Conservation (phyloP, 2,797 vertebrate genomes). For the Acipenser oxyrinchus region DNA sequence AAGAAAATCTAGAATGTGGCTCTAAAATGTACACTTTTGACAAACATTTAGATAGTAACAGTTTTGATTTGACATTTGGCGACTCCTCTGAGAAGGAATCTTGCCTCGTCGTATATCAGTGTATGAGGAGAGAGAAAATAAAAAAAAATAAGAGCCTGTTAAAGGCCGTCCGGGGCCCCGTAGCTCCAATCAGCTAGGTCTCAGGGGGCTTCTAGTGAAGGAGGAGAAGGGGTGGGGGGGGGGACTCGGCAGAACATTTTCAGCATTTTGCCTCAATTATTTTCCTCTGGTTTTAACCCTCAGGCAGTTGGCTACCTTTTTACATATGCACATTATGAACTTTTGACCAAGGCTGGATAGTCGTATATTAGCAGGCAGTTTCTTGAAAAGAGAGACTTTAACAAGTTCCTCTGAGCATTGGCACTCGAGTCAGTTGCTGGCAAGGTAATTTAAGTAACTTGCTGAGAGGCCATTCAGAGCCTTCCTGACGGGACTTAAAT, state of each 20-base stretch:
- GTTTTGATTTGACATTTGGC: constrained; percentile 24
- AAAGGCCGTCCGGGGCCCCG: constrained; percentile 12
- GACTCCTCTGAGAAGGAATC: not conserved
- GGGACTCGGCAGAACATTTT: constrained; percentile 69
- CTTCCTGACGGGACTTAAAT: constrained; percentile 73
- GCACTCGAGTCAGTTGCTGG: constrained; percentile 63
- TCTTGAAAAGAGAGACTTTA: constrained; percentile 72
- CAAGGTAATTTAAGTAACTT: constrained; percentile 80
- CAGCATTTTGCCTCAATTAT: constrained; percentile 87
- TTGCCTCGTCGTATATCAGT: constrained; percentile 1
- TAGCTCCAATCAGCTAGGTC: constrained; percentile 67
- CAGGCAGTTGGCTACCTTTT: constrained; percentile 94
- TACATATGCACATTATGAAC: constrained; percentile 94
- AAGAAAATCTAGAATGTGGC: not conserved
- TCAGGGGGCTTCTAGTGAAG: constrained; percentile 45
- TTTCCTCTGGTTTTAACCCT: constrained; percentile 88
- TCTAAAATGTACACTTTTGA: not conserved
- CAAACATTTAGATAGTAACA: no score
- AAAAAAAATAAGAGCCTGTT: constrained; percentile 14
- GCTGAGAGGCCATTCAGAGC: constrained; percentile 78
- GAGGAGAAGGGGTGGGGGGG: constrained; percentile 9
- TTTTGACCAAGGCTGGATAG: constrained; percentile 85
- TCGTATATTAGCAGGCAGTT: constrained; percentile 77
- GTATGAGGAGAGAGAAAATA: constrained; percentile 3
- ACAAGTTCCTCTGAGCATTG: constrained; percentile 96